A percentile compares a stretch with the other conserved stretches of the same genome.
phyloP scores from a whole-genome alignment of 2,113 vertebrate genomes.

The Thalassoma bifasciatum region DNA sequence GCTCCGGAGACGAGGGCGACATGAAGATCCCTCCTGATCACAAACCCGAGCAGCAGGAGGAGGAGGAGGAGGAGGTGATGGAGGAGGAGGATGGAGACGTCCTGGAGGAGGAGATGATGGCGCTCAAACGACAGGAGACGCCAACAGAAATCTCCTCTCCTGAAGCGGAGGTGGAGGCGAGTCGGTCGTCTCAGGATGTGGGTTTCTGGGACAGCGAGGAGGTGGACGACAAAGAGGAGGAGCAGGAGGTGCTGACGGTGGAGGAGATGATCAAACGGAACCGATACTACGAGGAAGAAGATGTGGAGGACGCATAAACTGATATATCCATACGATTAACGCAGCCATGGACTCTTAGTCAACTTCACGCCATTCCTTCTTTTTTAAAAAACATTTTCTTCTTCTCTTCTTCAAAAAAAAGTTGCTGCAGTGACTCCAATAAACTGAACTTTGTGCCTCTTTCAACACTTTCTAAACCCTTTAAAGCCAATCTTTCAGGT shows the following conservation, averaged over 20 bases:
- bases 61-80: constrained; percentile 32
- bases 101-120: constrained; percentile 53
- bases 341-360: constrained; percentile 1
- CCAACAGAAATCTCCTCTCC: constrained; percentile 62
- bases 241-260: constrained; percentile 83
- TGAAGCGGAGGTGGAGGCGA: constrained; percentile 74
- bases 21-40: constrained; percentile 21
- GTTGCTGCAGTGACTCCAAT: constrained; percentile 21
- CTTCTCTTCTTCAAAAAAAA: constrained; percentile 7
- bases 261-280: constrained; percentile 97
- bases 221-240: constrained; percentile 53
- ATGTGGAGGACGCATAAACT: constrained; percentile 59
- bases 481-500: constrained; percentile 26
- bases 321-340: neutral
- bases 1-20: constrained; percentile 60
- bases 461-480: neutral
- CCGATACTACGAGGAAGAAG: constrained; percentile 89
- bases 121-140: constrained; percentile 52
- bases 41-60: constrained; percentile 17
- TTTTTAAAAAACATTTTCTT: constrained; percentile 1
- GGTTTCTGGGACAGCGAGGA: constrained; percentile 91
- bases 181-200: constrained; percentile 86
- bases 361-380: constrained; percentile 10
- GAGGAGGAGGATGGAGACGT: constrained; percentile 51
- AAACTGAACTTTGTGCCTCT: constrained; percentile 55